Base-by-base conservation (phyloP, 2,797 vertebrate genomes). In the Meda fulgida region DNA sequence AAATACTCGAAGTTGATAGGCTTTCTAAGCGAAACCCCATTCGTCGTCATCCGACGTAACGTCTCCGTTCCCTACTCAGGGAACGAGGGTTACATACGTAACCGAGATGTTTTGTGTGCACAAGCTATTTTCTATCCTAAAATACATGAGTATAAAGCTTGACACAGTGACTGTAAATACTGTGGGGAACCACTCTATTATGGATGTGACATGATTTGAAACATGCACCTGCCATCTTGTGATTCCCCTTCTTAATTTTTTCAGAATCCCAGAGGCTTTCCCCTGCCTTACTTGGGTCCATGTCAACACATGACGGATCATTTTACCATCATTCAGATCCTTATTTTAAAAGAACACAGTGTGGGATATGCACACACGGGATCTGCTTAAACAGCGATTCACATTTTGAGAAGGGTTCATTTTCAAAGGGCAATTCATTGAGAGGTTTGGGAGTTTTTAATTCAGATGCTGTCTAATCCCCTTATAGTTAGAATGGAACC, bases 241-340 rank as follows among this genome's bases (percentile, higher is more conserved):
- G 81, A 85, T 71, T 89, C 60, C 85, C 70, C 66, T 7, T 9
- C 78, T 82, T 87, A 86, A 90, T 88, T 88, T 87, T 76, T 78
- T 84, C 81, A 78, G 86, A 88, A 88, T 90, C 91, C 87, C 84
- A 51, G 9, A 77, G 75, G 89, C 87, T 86, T n/a, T 66, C 66
- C 60, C 31, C 58, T 81, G 89, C 81, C 9, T 9, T 29, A 60
- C 51, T 85, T 89, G 77, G 21, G 48, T 31, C 43, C 60, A 51
- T 46, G n/a, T 58, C 67, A 81, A 87, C 60, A 70, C 60, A 84
- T 82, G 71, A 63, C 34, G 16, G 7, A 51, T 89, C 71, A 76
- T 84, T 77, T 71, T 23, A 51, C 23, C 14, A 23, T 48, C 63
- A 58, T 29, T 23, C 36, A 73, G 63, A 51, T 38, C 23, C 51